Evolutionary conservation across 1,140 invertebrate species (phyloP).

Genomic region (Aphelenchoides avenae): DNA sequence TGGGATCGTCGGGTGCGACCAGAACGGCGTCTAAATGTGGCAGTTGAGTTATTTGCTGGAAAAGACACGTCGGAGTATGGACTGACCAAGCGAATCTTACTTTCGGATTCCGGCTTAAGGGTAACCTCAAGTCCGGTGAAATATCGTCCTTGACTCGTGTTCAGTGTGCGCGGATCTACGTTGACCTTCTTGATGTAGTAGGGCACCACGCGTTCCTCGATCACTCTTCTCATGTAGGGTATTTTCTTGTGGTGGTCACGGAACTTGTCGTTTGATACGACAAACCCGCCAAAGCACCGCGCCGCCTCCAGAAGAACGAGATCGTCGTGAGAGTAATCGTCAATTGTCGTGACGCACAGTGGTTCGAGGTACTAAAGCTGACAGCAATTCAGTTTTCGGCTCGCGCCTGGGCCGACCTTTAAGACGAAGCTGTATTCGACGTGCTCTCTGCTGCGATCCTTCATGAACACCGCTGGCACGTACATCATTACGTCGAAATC

Average conservation of each 20-base stretch:
- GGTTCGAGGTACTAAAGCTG: constrained; percentile 11
- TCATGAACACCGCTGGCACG: constrained; percentile 18
- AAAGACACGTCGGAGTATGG: too few relatives aligned
- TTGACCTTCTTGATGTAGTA: too few relatives aligned
- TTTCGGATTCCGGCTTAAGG: too few relatives aligned
- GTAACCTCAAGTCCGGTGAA: too few relatives aligned
- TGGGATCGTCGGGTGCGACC: too few relatives aligned
- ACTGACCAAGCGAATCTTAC: too few relatives aligned
- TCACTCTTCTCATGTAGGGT: too few relatives aligned
- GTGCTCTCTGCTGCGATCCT: background rate
- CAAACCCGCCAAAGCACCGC: constrained; percentile 29
- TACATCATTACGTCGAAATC: constrained; percentile 11
- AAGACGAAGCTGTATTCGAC: constrained; percentile 16
- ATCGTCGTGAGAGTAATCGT: constrained; percentile 26
- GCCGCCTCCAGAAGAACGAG: constrained; percentile 31
- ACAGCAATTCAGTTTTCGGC: background rate
- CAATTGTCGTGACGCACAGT: constrained; percentile 9
- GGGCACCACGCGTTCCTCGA: too few relatives aligned
- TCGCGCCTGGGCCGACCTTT: constrained; percentile 8
- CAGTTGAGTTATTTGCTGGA: too few relatives aligned
- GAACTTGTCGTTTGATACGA: constrained; percentile 31
- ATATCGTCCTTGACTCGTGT: too few relatives aligned
- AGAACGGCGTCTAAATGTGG: too few relatives aligned
- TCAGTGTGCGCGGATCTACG: too few relatives aligned
- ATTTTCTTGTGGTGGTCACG: constrained; percentile 22